phyloP scores from a whole-genome alignment of 2,888 invertebrate genomes.

The Papilio gigon region DNA sequence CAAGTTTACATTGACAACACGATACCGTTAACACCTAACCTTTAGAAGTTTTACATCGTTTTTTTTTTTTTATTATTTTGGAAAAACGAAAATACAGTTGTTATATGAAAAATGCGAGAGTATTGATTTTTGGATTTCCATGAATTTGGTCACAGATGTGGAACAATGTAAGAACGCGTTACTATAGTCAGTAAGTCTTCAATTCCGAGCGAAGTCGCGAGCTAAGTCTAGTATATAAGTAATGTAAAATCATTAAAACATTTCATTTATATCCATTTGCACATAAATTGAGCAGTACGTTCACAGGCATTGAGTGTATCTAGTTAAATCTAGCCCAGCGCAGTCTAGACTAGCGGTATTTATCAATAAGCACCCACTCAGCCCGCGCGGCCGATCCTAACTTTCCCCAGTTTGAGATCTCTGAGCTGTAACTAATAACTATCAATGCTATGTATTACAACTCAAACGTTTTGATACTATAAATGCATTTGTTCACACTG shows the following conservation, averaged over 20 bases:
- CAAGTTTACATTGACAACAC: conserved; percentile 49
- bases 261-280: neutral
- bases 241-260: neutral
- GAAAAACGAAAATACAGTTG: neutral
- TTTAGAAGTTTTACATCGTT: neutral
- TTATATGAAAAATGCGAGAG: too few species aligned
- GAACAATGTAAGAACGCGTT: too few species aligned
- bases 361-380: conserved; percentile 59
- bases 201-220: too few species aligned
- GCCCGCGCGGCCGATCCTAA: conserved; percentile 59
- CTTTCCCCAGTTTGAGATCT: conserved; percentile 75
- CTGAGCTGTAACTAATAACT: conserved; percentile 51
- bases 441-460: conserved; percentile 44
- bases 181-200: too few species aligned
- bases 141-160: too few species aligned
- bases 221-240: too few species aligned
- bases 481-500: neutral
- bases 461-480: conserved; percentile 41
- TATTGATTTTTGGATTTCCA: too few species aligned
- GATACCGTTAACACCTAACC: conserved; percentile 46
- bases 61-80: neutral
- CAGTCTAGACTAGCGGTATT: conserved; percentile 50
- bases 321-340: conserved; percentile 35
- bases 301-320: conserved; percentile 17
- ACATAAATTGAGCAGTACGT: neutral